Conservation (phyloP, 2,888 invertebrate genomes). For the Hartigia nigra region DNA sequence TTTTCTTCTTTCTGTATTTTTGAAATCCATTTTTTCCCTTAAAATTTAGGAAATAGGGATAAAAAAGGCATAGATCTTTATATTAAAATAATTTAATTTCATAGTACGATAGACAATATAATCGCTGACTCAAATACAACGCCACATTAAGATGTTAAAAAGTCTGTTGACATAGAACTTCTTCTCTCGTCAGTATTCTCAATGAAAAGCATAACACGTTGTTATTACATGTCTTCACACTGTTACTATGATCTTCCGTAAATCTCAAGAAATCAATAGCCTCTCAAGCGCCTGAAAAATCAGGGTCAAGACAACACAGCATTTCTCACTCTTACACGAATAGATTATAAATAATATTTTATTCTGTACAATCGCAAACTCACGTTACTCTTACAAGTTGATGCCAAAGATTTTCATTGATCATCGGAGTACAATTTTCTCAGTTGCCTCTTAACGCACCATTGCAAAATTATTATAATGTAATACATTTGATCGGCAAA, state of each 20-base stretch:
- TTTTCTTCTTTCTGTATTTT: neutral
- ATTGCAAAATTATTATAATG: constrained; percentile 22
- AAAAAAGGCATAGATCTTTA: constrained; percentile 10
- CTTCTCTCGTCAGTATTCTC: neutral
- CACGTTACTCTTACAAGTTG: neutral
- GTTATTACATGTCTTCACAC: neutral
- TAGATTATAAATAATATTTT: constrained; percentile 18
- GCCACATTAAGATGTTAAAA: constrained; percentile 17
- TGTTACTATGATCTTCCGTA: neutral
- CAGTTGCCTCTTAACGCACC: neutral
- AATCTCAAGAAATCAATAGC: neutral
- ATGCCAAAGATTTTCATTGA: neutral
- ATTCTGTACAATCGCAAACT: constrained; percentile 7
- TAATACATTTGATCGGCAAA: constrained; percentile 3
- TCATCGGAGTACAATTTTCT: constrained; percentile 1
- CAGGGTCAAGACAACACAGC: neutral
- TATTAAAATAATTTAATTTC: constrained; percentile 63
- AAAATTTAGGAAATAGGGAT: neutral
- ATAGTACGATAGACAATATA: constrained; percentile 55
- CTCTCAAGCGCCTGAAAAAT: neutral
- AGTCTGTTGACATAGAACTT: neutral
- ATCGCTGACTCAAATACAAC: constrained; percentile 45
- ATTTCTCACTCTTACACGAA: constrained; percentile 15
- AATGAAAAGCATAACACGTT: neutral
- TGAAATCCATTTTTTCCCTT: neutral